phyloP scores from a whole-genome alignment of 2,888 invertebrate genomes.

The Laothoe populi region DNA sequence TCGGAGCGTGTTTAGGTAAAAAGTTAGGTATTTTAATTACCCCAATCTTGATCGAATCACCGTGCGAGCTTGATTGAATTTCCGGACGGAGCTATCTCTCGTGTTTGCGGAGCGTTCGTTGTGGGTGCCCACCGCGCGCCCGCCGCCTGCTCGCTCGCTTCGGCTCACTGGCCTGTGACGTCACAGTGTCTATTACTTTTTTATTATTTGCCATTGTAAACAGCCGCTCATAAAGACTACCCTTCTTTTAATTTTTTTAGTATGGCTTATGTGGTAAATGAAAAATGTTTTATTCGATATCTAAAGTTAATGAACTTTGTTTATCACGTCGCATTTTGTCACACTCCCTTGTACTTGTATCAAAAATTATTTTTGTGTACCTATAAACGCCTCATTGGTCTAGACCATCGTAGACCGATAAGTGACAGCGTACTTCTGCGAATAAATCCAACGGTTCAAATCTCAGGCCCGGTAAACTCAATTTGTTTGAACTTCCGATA shows the following conservation, averaged over 20 bases:
- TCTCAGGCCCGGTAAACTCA: no score
- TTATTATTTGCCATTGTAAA: slow-evolving; percentile 74
- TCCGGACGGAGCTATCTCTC: slow-evolving; percentile 75
- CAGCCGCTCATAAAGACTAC: slow-evolving; percentile 73
- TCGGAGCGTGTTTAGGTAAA: slow-evolving; percentile 55
- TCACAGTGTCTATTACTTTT: slow-evolving; percentile 72
- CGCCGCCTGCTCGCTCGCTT: slow-evolving; percentile 56
- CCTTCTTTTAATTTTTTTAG: slow-evolving; percentile 35
- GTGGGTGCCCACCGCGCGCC: slow-evolving; percentile 57
- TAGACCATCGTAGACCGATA: no score
- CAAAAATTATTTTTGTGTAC: no score
- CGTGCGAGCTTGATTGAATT: slow-evolving; percentile 81
- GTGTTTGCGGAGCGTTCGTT: slow-evolving; percentile 74
- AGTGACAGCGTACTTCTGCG: no score
- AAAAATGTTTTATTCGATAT: slow-evolving; percentile 16
- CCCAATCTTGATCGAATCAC: slow-evolving; percentile 81
- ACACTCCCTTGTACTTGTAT: no score
- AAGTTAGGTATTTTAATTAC: slow-evolving; percentile 79
- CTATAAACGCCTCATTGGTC: no score
- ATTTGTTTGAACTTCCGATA: no score
- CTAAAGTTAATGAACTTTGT: background rate
- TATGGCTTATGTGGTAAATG: slow-evolving; percentile 22
- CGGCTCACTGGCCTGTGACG: slow-evolving; percentile 80
- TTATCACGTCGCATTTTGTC: background rate
- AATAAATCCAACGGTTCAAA: no score